A percentile compares a stretch with the other conserved stretches of the same genome.
Conservation (phyloP, 2,888 invertebrate species). For the Lasioglossum lativentre region DNA sequence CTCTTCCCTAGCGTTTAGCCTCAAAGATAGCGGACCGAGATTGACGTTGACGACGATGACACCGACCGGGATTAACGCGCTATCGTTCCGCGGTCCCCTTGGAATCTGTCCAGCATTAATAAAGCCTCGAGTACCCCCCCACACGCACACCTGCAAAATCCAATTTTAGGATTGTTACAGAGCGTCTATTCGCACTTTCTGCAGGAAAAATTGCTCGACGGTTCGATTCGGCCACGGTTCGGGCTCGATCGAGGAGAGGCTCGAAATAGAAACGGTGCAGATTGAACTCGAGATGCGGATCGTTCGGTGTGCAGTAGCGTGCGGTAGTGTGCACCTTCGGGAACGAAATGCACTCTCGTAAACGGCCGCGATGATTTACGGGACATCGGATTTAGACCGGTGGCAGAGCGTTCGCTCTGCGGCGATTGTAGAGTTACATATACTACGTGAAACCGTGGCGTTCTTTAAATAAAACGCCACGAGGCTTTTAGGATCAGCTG, state of each 20-base stretch:
- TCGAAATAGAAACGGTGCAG: not conserved
- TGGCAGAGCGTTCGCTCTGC: conserved; percentile 38
- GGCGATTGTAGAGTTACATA: conserved; percentile 31
- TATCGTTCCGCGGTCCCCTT: not conserved
- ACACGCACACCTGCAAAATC: too few species aligned
- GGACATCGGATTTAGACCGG: conserved; percentile 67
- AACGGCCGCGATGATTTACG: conserved; percentile 66
- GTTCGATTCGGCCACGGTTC: not conserved
- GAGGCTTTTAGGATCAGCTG: conserved; percentile 57
- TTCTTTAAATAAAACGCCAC: conserved; percentile 62
- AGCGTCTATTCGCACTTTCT: not conserved
- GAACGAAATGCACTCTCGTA: conserved; percentile 50
- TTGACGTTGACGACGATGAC: not conserved
- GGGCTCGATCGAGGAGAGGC: not conserved
- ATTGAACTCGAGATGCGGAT: conserved; percentile 13
- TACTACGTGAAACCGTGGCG: conserved; percentile 21
- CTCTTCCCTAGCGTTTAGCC: not conserved
- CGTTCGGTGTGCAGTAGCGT: conserved; percentile 33
- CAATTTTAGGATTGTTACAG: not conserved
- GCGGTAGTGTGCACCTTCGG: conserved; percentile 31
- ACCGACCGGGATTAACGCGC: not conserved
- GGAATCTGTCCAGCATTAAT: not conserved
- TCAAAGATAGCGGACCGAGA: not conserved
- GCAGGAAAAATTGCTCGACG: not conserved
- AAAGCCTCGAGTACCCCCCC: too few species aligned